Evolutionary conservation across 2,888 invertebrate species (phyloP).

Genomic region (Laspeyria flexula): DNA sequence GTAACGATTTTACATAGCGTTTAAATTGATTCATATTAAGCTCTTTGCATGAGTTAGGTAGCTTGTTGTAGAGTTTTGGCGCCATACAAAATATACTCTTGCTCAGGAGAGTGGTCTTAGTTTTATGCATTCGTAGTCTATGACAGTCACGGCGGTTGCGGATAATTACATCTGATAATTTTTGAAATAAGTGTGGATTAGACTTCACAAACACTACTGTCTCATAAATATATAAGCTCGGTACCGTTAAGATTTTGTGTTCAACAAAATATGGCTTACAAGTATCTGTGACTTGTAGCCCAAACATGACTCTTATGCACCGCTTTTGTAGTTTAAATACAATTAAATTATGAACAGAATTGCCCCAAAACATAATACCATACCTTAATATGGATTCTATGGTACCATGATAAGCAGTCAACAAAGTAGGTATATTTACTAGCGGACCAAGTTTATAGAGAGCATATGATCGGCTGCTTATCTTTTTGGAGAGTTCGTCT

Average conservation of each 20-base stretch:
- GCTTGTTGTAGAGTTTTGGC: neutral
- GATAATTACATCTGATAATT: neutral
- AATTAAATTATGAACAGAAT: neutral
- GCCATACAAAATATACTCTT: neutral
- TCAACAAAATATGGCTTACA: neutral
- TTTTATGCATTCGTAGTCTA: neutral
- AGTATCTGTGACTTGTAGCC: neutral
- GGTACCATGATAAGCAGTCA: neutral
- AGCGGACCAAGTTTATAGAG: neutral
- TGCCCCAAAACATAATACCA: neutral
- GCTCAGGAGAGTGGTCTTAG: neutral
- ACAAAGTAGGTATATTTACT: neutral
- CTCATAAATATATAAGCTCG: neutral
- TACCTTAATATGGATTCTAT: neutral
- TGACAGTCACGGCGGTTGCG: neutral
- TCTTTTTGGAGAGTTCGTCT: neutral
- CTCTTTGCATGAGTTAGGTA: no score
- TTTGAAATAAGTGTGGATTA: neutral
- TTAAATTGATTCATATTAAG: no score
- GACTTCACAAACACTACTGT: neutral
- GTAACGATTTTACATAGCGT: no score
- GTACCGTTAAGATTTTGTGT: neutral
- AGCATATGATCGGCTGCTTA: neutral
- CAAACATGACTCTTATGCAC: no score
- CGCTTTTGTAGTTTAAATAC: neutral